phyloP scores from a whole-genome alignment of 1,140 invertebrate genomes.

The Drosophila arizonae region DNA sequence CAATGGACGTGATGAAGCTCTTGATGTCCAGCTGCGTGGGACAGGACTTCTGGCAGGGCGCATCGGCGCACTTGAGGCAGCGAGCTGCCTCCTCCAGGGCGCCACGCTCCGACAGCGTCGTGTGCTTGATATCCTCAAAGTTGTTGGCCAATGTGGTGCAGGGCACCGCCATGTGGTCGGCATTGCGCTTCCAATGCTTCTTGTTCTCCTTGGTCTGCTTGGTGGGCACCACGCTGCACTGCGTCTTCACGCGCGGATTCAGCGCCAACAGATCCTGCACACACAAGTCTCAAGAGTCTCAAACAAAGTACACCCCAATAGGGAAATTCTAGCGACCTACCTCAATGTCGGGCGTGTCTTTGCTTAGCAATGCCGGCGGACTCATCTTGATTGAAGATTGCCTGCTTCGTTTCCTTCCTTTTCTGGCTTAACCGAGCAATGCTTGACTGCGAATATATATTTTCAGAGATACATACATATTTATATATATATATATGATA shows the following conservation, averaged over 20 bases:
- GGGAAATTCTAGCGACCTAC: conserved; percentile 82
- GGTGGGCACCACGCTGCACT: conserved; percentile 91
- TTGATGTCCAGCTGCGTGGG: conserved; percentile 99
- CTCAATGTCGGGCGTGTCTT: conserved; percentile 88
- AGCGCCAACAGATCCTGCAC: conserved; percentile 91
- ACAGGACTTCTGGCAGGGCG: conserved; percentile 99
- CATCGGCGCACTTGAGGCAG: conserved; percentile 98
- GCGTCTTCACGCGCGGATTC: conserved; percentile 91
- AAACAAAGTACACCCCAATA: background rate
- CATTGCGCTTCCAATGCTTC: conserved; percentile 97
- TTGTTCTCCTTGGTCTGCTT: conserved; percentile 93
- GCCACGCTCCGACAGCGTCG: conserved; percentile 96
- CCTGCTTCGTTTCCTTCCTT: background rate
- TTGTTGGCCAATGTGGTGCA: conserved; percentile 93
- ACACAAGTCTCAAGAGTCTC: background rate
- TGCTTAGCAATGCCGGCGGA: conserved; percentile 84
- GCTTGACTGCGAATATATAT: background rate
- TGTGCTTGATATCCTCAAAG: conserved; percentile 99
- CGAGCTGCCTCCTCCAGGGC: conserved; percentile 95
- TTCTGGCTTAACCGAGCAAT: background rate
- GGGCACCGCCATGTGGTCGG: conserved; percentile 86
- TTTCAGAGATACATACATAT: background rate
- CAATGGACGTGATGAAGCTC: conserved; percentile 97
- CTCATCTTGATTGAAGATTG: conserved; percentile 56
- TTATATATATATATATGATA: background rate